Evolutionary conservation across 1,140 invertebrate genomes (phyloP).

Genomic region (Psilanteris sp.): DNA sequence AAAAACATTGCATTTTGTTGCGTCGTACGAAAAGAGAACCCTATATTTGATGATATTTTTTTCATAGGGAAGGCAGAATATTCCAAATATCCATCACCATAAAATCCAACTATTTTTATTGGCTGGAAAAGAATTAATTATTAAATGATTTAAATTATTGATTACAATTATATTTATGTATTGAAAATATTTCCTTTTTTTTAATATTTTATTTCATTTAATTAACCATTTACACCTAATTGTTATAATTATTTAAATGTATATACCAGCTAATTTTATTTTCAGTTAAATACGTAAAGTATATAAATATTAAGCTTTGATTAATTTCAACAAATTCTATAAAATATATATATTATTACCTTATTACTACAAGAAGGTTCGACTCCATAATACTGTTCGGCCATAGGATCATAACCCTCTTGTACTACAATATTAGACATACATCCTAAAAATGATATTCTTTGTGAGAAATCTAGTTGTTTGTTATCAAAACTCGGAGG

Average conservation of each 20-base stretch:
- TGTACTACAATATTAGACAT: conserved; percentile 89
- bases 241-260: too few relatives aligned
- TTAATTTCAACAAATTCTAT: too few relatives aligned
- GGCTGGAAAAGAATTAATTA: conserved; percentile 79
- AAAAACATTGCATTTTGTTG: conserved; percentile 86
- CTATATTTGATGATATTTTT: conserved; percentile 83
- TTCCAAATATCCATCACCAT: conserved; percentile 89
- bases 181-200: too few relatives aligned
- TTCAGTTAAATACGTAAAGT: too few relatives aligned
- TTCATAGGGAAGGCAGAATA: conserved; percentile 84
- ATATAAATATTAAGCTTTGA: too few relatives aligned
- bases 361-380: conserved; percentile 86
- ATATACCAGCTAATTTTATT: too few relatives aligned
- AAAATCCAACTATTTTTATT: conserved; percentile 85
- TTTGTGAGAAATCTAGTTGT: conserved; percentile 74
- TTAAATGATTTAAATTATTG: too few relatives aligned
- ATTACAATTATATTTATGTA: too few relatives aligned
- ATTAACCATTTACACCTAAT: too few relatives aligned
- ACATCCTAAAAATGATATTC: conserved; percentile 88
- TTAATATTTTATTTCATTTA: too few relatives aligned
- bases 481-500: conserved; percentile 83
- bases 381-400: conserved; percentile 86
- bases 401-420: conserved; percentile 83
- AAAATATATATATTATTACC: conserved; percentile 76
- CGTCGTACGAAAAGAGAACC: conserved; percentile 89